phyloP scores from a whole-genome alignment of 1,140 invertebrate genomes.

The Ips nitidus region DNA sequence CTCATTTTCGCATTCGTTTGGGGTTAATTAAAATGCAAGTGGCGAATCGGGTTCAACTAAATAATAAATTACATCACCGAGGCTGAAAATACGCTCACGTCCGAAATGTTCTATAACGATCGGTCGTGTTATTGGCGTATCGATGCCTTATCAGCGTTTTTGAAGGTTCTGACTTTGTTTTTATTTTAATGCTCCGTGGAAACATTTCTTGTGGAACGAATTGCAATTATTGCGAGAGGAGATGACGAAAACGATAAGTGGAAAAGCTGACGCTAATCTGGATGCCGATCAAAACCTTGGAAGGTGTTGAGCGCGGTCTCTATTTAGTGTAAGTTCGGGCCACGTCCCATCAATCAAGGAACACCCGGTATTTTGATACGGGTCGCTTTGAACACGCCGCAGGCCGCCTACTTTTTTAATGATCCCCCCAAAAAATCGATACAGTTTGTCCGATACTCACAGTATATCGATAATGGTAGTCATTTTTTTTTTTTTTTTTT shows the following conservation, averaged over 20 bases:
- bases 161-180: conserved; percentile 13
- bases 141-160: conserved; percentile 14
- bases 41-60: conserved; percentile 1
- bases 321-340: conserved; percentile 18
- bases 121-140: conserved; percentile 13
- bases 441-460: too few species aligned
- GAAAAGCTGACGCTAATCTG: conserved; percentile 8
- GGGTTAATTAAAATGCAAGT: too few species aligned
- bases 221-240: neutral
- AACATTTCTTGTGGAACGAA: conserved; percentile 1
- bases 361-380: conserved; percentile 30
- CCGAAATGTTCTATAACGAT: conserved; percentile 15
- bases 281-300: conserved; percentile 17
- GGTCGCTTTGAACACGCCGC: conserved; percentile 30
- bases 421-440: too few species aligned
- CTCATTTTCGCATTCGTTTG: too few species aligned
- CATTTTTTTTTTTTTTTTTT: too few species aligned
- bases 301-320: conserved; percentile 26
- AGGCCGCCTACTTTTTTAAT: too few species aligned
- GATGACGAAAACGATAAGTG: neutral
- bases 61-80: conserved; percentile 9
- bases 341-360: conserved; percentile 28
- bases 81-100: conserved; percentile 14
- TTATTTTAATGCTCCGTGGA: neutral
- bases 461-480: too few species aligned